Conservation (phyloP, 1,140 invertebrate species). For the Psix sp. region DNA sequence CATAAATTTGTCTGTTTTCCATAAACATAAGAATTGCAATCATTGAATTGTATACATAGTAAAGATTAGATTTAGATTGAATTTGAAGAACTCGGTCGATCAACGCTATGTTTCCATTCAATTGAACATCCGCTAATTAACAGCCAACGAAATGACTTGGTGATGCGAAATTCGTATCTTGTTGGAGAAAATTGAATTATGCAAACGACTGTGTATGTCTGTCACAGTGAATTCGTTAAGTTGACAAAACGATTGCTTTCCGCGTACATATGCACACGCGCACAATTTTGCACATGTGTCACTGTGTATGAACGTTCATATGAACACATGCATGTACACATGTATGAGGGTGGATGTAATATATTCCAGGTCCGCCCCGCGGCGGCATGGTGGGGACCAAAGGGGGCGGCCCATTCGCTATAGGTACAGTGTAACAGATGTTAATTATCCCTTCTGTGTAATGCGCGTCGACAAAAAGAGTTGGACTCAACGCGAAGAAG, state of each 20-base stretch:
- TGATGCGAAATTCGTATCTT: slow-evolving; percentile 46
- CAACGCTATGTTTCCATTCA: slow-evolving; percentile 33
- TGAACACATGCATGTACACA: slow-evolving; percentile 43
- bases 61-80: slow-evolving; percentile 3
- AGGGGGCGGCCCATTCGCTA: slow-evolving; percentile 70
- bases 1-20: no score
- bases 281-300: slow-evolving; percentile 22
- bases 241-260: slow-evolving; percentile 59
- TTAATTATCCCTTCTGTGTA: slow-evolving; percentile 75
- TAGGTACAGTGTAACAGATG: slow-evolving; percentile 75
- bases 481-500: slow-evolving; percentile 54
- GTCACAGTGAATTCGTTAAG: slow-evolving; percentile 57
- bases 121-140: slow-evolving; percentile 52
- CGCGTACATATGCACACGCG: slow-evolving; percentile 28
- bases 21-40: no score
- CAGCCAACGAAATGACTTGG: slow-evolving; percentile 35
- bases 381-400: slow-evolving; percentile 68
- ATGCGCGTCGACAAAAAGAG: slow-evolving; percentile 66
- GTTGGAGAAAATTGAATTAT: slow-evolving; percentile 57
- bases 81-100: slow-evolving; percentile 7
- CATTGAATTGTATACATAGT: no score
- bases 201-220: slow-evolving; percentile 47
- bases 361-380: slow-evolving; percentile 76
- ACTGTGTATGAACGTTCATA: slow-evolving; percentile 25
- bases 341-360: slow-evolving; percentile 72